Conservation (phyloP, 2,888 invertebrate genomes). For the Eupithecia dodoneata region DNA sequence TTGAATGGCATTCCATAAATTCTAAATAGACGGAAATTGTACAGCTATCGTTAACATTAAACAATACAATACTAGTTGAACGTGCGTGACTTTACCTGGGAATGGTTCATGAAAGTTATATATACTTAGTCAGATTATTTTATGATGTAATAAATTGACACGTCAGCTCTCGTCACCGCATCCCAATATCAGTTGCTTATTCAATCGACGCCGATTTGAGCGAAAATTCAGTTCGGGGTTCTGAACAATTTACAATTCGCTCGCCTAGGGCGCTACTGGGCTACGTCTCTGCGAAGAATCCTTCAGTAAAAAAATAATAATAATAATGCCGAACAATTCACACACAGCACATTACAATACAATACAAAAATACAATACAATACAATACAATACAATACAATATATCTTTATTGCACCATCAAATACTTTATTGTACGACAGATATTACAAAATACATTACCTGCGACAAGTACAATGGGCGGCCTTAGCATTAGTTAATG, state of each 20-base stretch:
- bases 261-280: constrained; percentile 45
- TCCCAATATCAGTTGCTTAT: constrained; percentile 74
- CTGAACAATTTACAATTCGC: constrained; percentile 74
- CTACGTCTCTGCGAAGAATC: constrained; percentile 8
- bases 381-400: no score
- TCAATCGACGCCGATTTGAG: constrained; percentile 70
- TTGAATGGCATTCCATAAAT: constrained; percentile 35
- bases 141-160: constrained; percentile 18
- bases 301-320: neutral
- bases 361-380: no score
- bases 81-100: neutral
- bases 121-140: neutral
- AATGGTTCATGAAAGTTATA: neutral
- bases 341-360: no score
- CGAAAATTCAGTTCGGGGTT: constrained; percentile 70
- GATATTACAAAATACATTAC: no score
- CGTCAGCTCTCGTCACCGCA: constrained; percentile 29
- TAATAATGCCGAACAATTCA: no score
- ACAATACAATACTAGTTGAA: constrained; percentile 13
- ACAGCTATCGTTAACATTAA: neutral
- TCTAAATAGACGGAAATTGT: constrained; percentile 30
- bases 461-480: no score
- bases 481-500: no score
- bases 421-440: no score
- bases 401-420: no score